A percentile compares a stretch with the other conserved stretches of the same genome.
Evolutionary conservation across 2,888 invertebrate species (phyloP).

Genomic region (Aporophyla nigra): DNA sequence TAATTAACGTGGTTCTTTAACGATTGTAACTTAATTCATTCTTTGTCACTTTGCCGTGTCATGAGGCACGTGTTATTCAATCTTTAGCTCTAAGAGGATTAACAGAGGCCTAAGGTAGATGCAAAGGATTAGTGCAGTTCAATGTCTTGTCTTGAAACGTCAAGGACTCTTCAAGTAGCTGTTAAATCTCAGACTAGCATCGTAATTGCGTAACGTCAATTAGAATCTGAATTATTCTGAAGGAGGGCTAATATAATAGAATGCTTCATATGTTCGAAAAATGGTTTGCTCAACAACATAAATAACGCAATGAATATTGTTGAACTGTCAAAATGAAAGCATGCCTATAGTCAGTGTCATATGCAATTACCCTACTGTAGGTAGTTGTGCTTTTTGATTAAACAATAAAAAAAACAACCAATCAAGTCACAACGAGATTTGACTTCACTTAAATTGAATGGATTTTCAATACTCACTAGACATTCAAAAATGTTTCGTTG

Average conservation of each 20-base stretch:
- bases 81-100: not conserved
- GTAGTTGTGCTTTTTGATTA: not conserved
- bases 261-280: no score
- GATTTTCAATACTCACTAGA: not conserved
- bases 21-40: conserved; percentile 32
- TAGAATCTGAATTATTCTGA: no score
- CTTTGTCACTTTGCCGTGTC: conserved; percentile 24
- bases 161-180: not conserved
- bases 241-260: no score
- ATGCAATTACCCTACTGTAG: not conserved
- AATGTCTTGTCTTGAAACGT: not conserved
- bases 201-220: no score
- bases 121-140: not conserved
- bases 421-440: not conserved
- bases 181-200: not conserved
- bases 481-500: not conserved
- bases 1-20: conserved; percentile 66
- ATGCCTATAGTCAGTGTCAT: no score
- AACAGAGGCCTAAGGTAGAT: not conserved
- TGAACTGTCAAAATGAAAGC: no score
- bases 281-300: no score
- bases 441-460: not conserved
- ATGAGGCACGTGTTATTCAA: conserved; percentile 35
- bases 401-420: not conserved
- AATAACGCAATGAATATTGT: no score